Evolutionary conservation across 2,888 invertebrate genomes (phyloP).

Genomic region (Glyphotaelius pellucidus): DNA sequence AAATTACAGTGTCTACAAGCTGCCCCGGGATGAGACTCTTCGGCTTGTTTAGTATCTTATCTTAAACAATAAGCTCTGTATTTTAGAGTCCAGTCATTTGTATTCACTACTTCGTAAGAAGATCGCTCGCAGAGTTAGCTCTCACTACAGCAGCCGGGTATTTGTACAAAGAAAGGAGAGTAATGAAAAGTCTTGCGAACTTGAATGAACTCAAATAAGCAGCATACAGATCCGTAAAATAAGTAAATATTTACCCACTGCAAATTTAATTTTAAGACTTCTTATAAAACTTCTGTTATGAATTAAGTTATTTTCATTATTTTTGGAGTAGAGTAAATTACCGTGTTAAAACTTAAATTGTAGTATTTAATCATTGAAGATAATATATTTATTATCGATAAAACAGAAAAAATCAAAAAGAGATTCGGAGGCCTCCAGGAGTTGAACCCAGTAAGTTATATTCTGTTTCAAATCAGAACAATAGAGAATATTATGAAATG

Average conservation of each 20-base stretch:
- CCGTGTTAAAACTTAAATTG: no score
- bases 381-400: no score
- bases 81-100: constrained; percentile 61
- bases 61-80: constrained; percentile 61
- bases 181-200: constrained; percentile 23
- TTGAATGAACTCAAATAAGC: constrained; percentile 22
- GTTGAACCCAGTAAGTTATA: no score
- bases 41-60: constrained; percentile 58
- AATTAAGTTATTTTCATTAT: not conserved
- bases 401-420: no score
- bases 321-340: no score
- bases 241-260: not conserved
- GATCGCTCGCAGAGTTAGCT: constrained; percentile 26
- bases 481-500: no score
- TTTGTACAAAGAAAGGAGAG: constrained; percentile 13
- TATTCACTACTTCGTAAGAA: constrained; percentile 17
- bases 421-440: no score
- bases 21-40: constrained; percentile 48
- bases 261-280: not conserved
- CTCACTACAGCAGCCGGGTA: constrained; percentile 7
- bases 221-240: not conserved
- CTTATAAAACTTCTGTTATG: not conserved
- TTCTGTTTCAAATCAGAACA: no score
- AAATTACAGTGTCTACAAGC: constrained; percentile 63
- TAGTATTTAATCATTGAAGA: no score